phyloP scores from a whole-genome alignment of 2,113 vertebrate genomes.

The Herpetotheres cachinnans region DNA sequence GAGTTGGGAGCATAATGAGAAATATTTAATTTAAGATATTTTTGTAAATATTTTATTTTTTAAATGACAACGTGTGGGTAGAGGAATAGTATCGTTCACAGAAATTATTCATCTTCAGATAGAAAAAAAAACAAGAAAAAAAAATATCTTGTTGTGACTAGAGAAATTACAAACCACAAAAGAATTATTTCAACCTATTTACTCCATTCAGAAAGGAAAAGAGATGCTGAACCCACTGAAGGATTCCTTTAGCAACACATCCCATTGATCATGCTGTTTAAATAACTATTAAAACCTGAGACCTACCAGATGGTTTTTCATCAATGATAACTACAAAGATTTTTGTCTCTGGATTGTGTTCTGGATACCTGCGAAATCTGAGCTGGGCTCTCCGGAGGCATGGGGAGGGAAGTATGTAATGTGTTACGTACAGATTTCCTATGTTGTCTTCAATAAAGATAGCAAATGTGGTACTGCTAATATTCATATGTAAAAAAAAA shows the following conservation, averaged over 20 bases:
- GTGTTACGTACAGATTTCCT: not conserved
- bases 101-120: not conserved
- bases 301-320: not conserved
- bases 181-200: not conserved
- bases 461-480: not conserved
- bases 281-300: not conserved
- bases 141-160: not conserved
- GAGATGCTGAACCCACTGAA: not conserved
- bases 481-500: not conserved
- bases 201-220: not conserved
- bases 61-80: not conserved
- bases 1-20: not conserved
- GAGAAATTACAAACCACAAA: not conserved
- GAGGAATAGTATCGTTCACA: not conserved
- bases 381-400: not conserved
- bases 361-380: not conserved
- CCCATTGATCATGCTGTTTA: not conserved
- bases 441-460: not conserved
- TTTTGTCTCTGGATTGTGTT: not conserved
- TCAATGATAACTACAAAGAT: not conserved
- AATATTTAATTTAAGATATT: not conserved
- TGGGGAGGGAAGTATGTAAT: not conserved
- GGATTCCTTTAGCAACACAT: not conserved
- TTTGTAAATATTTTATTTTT: not conserved
- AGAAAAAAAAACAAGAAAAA: not conserved